These are phyloP conservation scores for Hapalemur alaotrensis DNA, from an alignment of 2,797 vertebrate genomes.

Conservation along the genomic window DNA sequence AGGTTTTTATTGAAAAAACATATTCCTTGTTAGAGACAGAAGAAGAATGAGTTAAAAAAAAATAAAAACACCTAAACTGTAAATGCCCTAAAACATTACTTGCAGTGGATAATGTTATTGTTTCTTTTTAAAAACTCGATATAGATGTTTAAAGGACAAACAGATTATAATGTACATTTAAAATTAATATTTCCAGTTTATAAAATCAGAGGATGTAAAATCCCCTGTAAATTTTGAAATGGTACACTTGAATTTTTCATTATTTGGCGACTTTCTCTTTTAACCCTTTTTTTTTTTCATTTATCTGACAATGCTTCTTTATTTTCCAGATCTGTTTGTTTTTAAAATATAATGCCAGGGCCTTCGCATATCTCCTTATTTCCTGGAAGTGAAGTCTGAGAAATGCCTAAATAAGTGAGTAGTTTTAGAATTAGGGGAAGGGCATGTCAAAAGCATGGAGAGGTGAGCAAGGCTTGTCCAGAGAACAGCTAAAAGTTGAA, in stretches of 20 bases:
- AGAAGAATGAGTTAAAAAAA: not conserved
- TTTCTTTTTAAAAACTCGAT: not conserved
- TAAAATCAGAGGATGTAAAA: not conserved
- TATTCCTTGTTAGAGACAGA: not conserved
- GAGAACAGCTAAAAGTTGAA: not conserved
- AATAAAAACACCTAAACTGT: not conserved
- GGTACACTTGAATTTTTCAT: not conserved
- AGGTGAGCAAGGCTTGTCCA: not conserved
- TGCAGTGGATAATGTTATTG: not conserved
- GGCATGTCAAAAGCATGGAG: not conserved
- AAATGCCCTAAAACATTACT: not conserved
- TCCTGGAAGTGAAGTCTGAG: not conserved
- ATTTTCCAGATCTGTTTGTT: not conserved
- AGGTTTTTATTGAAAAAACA: not conserved
- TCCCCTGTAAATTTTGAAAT: not conserved
- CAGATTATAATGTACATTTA: not conserved
- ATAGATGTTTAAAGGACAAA: not conserved
- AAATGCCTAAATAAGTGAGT: not conserved
- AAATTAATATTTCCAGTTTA: slow-evolving; percentile 10
- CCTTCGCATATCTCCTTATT: not conserved
- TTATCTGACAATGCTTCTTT: not conserved
- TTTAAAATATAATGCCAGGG: not conserved
- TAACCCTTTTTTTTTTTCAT: not conserved
- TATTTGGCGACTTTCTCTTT: not conserved
- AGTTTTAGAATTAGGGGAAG: not conserved